A percentile compares a stretch with the other conserved stretches of the same genome.
These are phyloP conservation scores for Phalanger gymnotis DNA, from an alignment of 2,797 vertebrate species.

Conservation along the genomic window DNA sequence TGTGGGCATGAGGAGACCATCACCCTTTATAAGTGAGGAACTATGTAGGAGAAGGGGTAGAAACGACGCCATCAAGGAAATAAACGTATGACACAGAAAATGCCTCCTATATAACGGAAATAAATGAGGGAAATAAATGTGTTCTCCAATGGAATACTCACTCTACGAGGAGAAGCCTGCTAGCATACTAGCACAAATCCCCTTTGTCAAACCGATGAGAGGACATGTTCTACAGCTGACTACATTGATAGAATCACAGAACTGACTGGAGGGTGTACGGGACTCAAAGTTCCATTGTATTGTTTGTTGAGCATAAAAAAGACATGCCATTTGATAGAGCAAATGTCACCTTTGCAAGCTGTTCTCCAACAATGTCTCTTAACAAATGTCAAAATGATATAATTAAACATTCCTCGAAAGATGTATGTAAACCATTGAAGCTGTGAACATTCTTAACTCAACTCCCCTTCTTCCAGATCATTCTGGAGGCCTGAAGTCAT, in stretches of 20 bases:
- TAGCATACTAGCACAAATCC: not conserved
- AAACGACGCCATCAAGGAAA: not conserved
- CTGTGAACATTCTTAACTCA: not conserved
- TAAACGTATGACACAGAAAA: not conserved
- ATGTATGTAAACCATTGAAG: not conserved
- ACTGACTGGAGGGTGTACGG: not conserved
- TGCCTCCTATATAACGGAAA: not conserved
- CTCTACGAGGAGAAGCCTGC: not conserved
- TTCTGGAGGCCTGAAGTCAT: not conserved
- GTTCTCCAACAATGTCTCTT: not conserved
- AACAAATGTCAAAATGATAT: not conserved
- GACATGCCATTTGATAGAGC: not conserved
- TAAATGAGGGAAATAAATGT: not conserved
- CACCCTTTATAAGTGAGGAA: not conserved
- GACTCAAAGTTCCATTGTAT: not conserved
- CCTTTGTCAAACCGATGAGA: not conserved
- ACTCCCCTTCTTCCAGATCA: not conserved
- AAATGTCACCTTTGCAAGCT: not conserved
- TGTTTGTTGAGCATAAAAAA: not conserved
- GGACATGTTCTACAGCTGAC: not conserved
- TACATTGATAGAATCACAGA: not conserved
- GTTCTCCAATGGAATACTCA: not conserved
- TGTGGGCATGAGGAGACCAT: not conserved
- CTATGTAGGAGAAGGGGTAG: not conserved
- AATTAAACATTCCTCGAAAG: not conserved